Percentiles rank a stretch among this genome's conserved stretches.
phyloP scores from a whole-genome alignment of 2,797 vertebrate genomes.

The Otus scops region DNA sequence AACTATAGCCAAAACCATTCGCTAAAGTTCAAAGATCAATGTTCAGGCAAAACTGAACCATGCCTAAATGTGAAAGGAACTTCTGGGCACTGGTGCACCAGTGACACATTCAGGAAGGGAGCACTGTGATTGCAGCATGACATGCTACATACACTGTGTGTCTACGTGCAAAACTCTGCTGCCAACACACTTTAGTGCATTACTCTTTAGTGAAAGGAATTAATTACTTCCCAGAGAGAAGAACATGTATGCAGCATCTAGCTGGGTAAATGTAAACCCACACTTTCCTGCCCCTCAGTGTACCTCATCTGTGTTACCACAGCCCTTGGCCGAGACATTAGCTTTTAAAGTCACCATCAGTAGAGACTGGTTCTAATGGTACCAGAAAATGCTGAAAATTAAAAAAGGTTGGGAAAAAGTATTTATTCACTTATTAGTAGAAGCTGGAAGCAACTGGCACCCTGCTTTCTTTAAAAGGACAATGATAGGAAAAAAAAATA shows the following conservation, averaged over 20 bases:
- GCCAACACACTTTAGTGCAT: rapidly evolving
- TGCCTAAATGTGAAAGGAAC: rapidly evolving
- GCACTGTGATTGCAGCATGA: background rate
- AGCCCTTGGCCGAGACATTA: background rate
- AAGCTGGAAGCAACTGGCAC: background rate
- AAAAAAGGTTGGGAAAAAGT: background rate
- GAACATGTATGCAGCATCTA: rapidly evolving
- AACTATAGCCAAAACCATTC: background rate
- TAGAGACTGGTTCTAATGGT: background rate
- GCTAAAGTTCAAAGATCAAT: background rate
- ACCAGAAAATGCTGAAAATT: background rate
- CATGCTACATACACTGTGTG: rapidly evolving
- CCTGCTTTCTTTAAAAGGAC: background rate
- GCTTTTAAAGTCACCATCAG: background rate
- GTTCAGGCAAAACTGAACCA: background rate
- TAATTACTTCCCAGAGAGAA: background rate
- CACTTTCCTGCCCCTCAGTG: background rate
- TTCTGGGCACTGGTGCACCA: background rate
- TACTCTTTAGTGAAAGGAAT: background rate
- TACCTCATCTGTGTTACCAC: background rate
- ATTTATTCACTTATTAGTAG: background rate
- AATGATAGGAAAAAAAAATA: background rate
- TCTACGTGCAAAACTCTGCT: background rate
- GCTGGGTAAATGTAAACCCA: background rate
- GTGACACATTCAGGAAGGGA: background rate